Evolutionary conservation across 2,113 vertebrate genomes (phyloP), one percentile per base, ranked within the genome.

Genomic region (Penelope pileata): DNA sequence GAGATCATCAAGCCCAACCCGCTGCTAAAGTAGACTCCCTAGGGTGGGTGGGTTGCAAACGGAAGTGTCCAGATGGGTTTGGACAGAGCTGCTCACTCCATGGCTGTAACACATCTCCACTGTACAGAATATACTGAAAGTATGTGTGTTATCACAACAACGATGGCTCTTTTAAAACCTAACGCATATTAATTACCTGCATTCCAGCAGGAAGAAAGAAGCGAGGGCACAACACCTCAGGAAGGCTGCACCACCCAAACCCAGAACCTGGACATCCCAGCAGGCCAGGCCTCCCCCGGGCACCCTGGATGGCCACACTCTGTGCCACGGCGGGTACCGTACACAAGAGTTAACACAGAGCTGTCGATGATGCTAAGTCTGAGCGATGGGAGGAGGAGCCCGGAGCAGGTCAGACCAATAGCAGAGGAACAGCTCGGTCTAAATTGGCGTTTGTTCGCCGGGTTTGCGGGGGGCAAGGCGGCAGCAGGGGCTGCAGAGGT

Each of bases 381-480:
- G 74, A 68, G 50, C 85, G 75, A 91, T 18, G 2, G 90, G 59
- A 96, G 70, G 63, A 93, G 88, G 75, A 42, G 45, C 79, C 50
- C 30, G 7, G 29, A 64, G 50, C 60, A 72, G 69, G 81, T 75
- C 83, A 91, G 34, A 54, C 34, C 82, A 91, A 90, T 36, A 88
- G 78, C 53, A 83, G 40, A 42, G 56, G 30, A 74, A 64, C 23
- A 79, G 40, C 48, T 48, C 45, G 24, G 27, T 73, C 70, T 62
- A 48, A 72, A 89, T 0, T 27, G 8, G 23, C 9, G n/a, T 53
- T 66, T 79, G 23, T 26, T 69, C 47, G 60, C 38, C 42, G 19
- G 34, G 21, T 82, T 70, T 32, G 9, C 7, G 36, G 2, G 56
- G 87, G 51, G 29, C 69, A 67, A 70, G 18, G 30, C 38, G 32